Base-by-base conservation (phyloP, 92 coral and sea anemone species). In the Phenganax marumi region DNA sequence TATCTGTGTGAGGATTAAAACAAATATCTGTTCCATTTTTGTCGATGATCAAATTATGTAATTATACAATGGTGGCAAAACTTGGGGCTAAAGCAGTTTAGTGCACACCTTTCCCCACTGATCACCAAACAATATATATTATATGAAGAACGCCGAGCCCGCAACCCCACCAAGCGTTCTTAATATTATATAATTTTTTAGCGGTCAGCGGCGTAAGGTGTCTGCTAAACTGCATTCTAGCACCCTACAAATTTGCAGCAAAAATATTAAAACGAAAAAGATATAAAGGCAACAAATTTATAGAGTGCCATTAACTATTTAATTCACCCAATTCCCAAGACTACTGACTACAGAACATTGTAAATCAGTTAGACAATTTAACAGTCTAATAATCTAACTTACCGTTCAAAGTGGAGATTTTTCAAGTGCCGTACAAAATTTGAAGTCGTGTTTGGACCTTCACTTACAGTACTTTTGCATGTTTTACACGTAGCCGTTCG, bases 401-500 rank as follows among this genome's bases (percentile, higher is more conserved):
- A 58, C 65, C 65, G 65, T 13, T n/a, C 65, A 58, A 23, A 8
- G n/a, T 58, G 65, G 65, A 58, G 8, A 58, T n/a, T 58, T 58
- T 58, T 58, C 0, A 13, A 58, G 65, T 58, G 65, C 21, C 65
- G n/a, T n/a, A 58, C 65, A 58, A 58, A 62, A 18, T 62, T 62
- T 0, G 68, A 23, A 10, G 68, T 0, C 25, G 68, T 10, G 8
- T 7, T 62, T 19, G 23, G 65, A 13, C 65, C 68, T 62, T 62
- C 68, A 11, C 10, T 62, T 8, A 19, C 43, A 23, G 10, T 62
- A 62, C 68, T 62, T 12, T 39, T 39, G 68, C 68, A 62, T 62
- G 8, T n/a, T 62, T 19, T 62, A 39, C 68, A 62, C 7, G 68
- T 62, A 62, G 68, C 68, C 25, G 68, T 62, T 39, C 68, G 22